Evolutionary conservation across 1,140 invertebrate species (phyloP), one percentile per base, ranked within the genome.

Genomic region (Drosophila sproati): DNA sequence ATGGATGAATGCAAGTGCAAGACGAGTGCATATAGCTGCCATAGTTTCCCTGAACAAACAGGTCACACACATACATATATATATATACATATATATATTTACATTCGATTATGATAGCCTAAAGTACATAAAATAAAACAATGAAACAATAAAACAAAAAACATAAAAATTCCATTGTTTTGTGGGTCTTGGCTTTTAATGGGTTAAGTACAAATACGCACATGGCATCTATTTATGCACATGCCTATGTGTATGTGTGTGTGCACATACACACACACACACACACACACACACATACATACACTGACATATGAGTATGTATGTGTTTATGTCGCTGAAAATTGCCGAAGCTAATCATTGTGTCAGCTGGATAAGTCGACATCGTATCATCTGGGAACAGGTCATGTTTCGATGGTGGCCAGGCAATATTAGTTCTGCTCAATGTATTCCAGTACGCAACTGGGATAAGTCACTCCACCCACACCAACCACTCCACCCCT

Each of bases 261-360:
- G 12, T 34, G n/a, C 28, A 47, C 55, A 31, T 54, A 28, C 20
- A 20, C 12, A 12, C 0, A 12, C 12, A 12, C 12, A 12, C 12
- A 12, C 20, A 20, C 20, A 20, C 20, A 20, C 20, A 20, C 20
- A 20, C 20, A 20, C 20, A 20, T 20, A 20, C 20, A 20, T 20
- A 32, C 6, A 31, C 48, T 5, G 3, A 32, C 5, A 12, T 7
- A 35, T 48, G n/a, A 8, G 35, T 41, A n/a, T 50, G 3, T 28
- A 31, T 55, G 31, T 34, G n/a, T 54, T 28, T 52, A n/a, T 61
- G 12, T 37, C 35, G 28, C 6, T 5, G 20, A 48, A 64, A 71
- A 71, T 51, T 71, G 61, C n/a, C 57, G 45, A 37, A 57, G 37
- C 70, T 72, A 72, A 72, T 72, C 62, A 72, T 57, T 41, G 69